These are phyloP conservation scores for Papilio helenus DNA, from an alignment of 1,140 invertebrate genomes.

Conservation along the genomic window DNA sequence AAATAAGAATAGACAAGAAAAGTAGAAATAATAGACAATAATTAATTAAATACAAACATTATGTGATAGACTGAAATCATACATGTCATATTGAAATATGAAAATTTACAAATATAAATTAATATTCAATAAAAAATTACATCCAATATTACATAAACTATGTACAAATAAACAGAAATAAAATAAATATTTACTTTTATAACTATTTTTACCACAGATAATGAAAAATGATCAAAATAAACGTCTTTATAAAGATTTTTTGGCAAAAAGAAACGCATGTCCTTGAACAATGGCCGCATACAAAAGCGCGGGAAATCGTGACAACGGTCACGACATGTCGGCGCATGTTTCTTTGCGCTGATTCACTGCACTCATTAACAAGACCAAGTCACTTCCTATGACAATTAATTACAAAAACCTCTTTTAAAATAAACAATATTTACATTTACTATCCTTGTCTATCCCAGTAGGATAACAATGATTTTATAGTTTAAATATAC, in stretches of 20 bases:
- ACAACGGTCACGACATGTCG: constrained; percentile 21
- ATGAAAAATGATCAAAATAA: not conserved
- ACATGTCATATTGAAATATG: not conserved
- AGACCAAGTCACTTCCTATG: not conserved
- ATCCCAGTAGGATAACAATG: not conserved
- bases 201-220: not conserved
- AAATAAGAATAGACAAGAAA: not conserved
- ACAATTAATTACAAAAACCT: not conserved
- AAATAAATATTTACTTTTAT: not conserved
- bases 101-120: not conserved
- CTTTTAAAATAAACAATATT: not conserved
- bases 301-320: constrained; percentile 22
- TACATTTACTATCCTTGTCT: not conserved
- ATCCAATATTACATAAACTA: not conserved
- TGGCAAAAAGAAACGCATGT: not conserved
- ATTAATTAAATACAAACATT: not conserved
- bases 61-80: not conserved
- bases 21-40: not conserved
- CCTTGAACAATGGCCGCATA: constrained; percentile 21
- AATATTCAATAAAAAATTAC: not conserved
- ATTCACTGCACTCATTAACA: not conserved
- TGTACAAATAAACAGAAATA: not conserved
- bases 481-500: not conserved
- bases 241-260: not conserved
- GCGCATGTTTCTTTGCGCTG: not conserved